phyloP scores from a whole-genome alignment of 1,140 invertebrate genomes.

The Drosophila sturtevanti region DNA sequence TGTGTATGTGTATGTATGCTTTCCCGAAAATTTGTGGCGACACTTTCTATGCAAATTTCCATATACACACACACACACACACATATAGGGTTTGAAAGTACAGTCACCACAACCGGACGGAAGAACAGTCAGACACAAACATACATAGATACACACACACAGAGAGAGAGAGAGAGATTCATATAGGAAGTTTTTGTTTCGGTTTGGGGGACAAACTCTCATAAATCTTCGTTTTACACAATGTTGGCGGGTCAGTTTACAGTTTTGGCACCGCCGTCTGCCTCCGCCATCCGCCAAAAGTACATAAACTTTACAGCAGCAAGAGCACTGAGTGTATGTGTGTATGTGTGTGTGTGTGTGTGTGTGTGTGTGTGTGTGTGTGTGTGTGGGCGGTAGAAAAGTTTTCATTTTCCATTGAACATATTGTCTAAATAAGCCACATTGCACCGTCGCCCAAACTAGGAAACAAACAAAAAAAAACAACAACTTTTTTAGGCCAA shows the following conservation, averaged over 20 bases:
- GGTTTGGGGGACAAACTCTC: conserved; percentile 51
- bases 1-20: conserved; percentile 47
- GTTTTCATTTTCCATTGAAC: conserved; percentile 61
- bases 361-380: conserved; percentile 16
- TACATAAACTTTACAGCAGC: conserved; percentile 46
- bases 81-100: conserved; percentile 59
- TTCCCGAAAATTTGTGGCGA: conserved; percentile 63
- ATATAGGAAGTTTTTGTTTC: conserved; percentile 17
- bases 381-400: conserved; percentile 38
- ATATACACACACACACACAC: neutral
- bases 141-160: conserved; percentile 39
- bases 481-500: conserved; percentile 42
- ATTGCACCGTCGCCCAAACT: conserved; percentile 36
- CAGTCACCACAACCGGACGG: conserved; percentile 56
- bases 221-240: conserved; percentile 79
- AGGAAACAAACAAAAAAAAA: too few relatives aligned
- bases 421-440: conserved; percentile 71
- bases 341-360: too few relatives aligned
- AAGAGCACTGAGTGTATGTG: conserved; percentile 6
- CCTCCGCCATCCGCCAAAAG: conserved; percentile 9
- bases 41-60: conserved; percentile 77
- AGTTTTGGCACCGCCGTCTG: conserved; percentile 20
- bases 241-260: conserved; percentile 76
- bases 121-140: conserved; percentile 65
- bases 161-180: conserved; percentile 20